Percentiles rank a stretch among this genome's conserved stretches.
Evolutionary conservation across 2,113 vertebrate species (phyloP).

Genomic region (Psettodes erumei): DNA sequence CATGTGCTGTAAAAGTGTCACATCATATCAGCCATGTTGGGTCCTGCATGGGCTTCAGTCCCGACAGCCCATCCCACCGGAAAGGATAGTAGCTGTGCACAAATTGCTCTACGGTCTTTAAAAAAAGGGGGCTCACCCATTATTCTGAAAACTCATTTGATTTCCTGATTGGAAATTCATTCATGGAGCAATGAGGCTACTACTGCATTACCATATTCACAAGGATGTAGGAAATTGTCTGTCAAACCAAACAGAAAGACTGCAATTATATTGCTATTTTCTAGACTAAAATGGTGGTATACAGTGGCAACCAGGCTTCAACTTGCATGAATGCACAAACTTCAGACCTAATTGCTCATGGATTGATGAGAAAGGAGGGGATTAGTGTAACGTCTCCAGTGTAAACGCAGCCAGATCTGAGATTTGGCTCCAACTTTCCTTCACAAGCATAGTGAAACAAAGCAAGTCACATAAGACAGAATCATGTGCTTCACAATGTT

Average conservation of each 20-base stretch:
- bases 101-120: slow-evolving; percentile 18
- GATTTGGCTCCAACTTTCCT: slow-evolving; percentile 49
- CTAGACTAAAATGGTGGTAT: background rate
- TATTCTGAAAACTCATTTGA: background rate
- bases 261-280: background rate
- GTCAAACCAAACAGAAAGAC: background rate
- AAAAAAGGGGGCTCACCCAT: background rate
- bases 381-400: slow-evolving; percentile 51
- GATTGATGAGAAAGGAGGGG: slow-evolving; percentile 38
- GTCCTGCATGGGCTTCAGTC: background rate
- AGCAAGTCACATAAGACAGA: slow-evolving; percentile 47
- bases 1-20: slow-evolving; percentile 36
- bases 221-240: background rate
- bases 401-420: slow-evolving; percentile 47
- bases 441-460: slow-evolving; percentile 50
- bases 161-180: slow-evolving; percentile 11
- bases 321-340: slow-evolving; percentile 6
- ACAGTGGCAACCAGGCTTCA: background rate
- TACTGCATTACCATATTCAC: background rate
- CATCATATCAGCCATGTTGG: slow-evolving; percentile 35
- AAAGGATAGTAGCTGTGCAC: slow-evolving; percentile 1
- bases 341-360: slow-evolving; percentile 26
- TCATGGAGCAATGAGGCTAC: background rate
- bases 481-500: slow-evolving; percentile 44
- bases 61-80: slow-evolving; percentile 17